Conservation (phyloP, 2,888 invertebrate genomes). For the Cacoxenus indagator region DNA sequence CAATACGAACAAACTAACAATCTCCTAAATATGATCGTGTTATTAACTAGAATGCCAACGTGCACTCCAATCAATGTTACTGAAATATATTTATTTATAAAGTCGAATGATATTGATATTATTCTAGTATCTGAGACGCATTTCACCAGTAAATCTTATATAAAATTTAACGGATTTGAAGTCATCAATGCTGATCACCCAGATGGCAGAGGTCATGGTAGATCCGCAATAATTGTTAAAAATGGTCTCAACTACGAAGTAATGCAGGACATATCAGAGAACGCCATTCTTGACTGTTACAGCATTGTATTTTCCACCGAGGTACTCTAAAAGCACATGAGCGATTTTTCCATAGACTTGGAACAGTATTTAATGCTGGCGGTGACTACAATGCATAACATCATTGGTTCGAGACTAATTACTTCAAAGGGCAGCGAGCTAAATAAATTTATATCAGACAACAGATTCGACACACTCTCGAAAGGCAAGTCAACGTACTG, state of each 20-base stretch:
- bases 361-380: constrained; percentile 1
- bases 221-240: constrained; percentile 18
- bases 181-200: constrained; percentile 7
- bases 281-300: constrained; percentile 7
- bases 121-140: constrained; percentile 18
- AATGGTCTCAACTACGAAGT: not conserved
- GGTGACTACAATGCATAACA: constrained; percentile 21
- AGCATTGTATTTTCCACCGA: constrained; percentile 22
- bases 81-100: constrained; percentile 14
- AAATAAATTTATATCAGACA: not conserved
- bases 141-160: not conserved
- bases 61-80: constrained; percentile 10
- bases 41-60: constrained; percentile 14
- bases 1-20: not conserved
- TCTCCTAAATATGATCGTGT: constrained; percentile 1
- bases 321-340: not conserved
- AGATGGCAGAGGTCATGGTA: constrained; percentile 18
- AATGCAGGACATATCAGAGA: not conserved
- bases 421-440: constrained; percentile 18
- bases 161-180: constrained; percentile 8
- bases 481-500: no score
- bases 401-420: constrained; percentile 10
- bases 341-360: not conserved
- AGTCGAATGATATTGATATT: constrained; percentile 4
- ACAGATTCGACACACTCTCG: not conserved